Conservation (phyloP, 2,888 invertebrate species). For the Drosophila paramelanica region DNA sequence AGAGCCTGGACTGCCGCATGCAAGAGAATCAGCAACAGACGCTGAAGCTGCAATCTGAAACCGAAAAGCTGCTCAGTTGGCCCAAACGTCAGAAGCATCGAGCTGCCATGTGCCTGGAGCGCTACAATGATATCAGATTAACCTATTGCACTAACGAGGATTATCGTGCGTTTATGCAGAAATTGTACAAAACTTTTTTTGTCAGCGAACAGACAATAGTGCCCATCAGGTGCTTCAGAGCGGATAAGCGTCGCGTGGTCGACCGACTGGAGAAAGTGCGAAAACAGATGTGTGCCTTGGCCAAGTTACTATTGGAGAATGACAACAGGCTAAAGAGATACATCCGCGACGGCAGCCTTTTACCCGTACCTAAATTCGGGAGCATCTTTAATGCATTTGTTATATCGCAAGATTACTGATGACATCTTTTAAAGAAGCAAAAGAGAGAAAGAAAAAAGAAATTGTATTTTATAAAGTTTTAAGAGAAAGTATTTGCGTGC, state of each 20-base stretch:
- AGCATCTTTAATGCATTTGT: fast-evolving
- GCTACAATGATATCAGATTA: conserved; percentile 18
- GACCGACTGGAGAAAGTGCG: background rate
- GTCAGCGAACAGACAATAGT: no score
- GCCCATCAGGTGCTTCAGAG: background rate
- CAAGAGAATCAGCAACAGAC: background rate
- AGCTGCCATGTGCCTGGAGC: conserved; percentile 29
- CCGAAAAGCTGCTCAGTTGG: conserved; percentile 15
- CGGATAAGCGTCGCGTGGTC: background rate
- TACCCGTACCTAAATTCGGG: background rate
- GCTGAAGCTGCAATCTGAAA: background rate
- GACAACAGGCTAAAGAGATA: background rate
- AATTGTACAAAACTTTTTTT: background rate
- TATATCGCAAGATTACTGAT: background rate
- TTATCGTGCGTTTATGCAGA: background rate
- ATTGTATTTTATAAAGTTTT: background rate
- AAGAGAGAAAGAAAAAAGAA: no score
- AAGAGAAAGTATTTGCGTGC: background rate
- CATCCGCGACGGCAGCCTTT: background rate
- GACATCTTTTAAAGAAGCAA: no score
- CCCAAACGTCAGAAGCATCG: conserved; percentile 8
- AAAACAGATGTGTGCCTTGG: background rate
- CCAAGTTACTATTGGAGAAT: background rate
- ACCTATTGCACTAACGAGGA: background rate
- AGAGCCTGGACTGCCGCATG: conserved; percentile 3